A percentile compares a stretch with the other conserved stretches of the same genome.
phyloP scores from a whole-genome alignment of 2,888 invertebrate genomes.

The Ochropleura plecta region DNA sequence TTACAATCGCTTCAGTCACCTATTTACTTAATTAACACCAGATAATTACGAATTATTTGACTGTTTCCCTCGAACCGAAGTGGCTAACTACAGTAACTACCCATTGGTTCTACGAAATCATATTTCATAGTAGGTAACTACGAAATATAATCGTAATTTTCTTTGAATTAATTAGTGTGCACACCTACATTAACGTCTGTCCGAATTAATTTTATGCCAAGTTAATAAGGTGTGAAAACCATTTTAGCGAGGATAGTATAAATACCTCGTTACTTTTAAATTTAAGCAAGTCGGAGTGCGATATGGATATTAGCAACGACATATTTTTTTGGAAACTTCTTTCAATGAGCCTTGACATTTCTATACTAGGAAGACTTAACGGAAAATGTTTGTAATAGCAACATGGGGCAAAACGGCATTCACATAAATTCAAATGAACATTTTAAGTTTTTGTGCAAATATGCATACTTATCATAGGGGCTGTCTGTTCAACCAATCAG shows the following conservation, averaged over 20 bases:
- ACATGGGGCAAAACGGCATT: neutral
- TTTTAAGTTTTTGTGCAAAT: neutral
- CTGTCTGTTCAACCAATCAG: neutral
- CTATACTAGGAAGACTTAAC: neutral
- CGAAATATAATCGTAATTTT: constrained; percentile 47
- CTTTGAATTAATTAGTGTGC: constrained; percentile 59
- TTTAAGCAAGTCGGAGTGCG: constrained; percentile 13
- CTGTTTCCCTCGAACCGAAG: constrained; percentile 54
- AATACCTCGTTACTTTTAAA: neutral
- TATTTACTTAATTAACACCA: constrained; percentile 79
- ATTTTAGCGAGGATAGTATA: neutral
- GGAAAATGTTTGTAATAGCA: neutral
- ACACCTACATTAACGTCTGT: constrained; percentile 38
- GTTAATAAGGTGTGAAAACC: constrained; percentile 39
- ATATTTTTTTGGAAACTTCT: neutral
- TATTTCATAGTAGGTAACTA: constrained; percentile 52
- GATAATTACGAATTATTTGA: constrained; percentile 61
- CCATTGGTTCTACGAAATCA: constrained; percentile 44
- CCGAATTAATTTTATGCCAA: constrained; percentile 40
- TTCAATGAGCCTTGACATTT: neutral
- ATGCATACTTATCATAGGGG: neutral
- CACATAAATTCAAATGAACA: constrained; percentile 7
- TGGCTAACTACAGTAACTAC: constrained; percentile 14
- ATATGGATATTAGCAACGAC: neutral
- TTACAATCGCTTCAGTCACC: constrained; percentile 77